Base-by-base conservation (phyloP, 2,797 vertebrate genomes). In the Tamandua tetradactyla region DNA sequence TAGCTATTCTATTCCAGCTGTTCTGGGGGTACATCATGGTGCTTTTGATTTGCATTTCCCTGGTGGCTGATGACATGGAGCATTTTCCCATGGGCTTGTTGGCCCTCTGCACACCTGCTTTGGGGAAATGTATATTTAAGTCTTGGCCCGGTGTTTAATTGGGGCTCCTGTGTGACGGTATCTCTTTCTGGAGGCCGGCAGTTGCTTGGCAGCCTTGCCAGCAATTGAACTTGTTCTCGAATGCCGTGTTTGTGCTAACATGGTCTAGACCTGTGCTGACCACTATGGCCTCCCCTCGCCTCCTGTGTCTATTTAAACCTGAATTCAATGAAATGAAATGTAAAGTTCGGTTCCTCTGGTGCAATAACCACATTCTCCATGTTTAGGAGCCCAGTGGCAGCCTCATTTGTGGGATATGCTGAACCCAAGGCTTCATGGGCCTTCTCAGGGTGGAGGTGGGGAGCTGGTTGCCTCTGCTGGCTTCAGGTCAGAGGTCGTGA, bases 281-380 rank as follows among this genome's bases (percentile, higher is more conserved):
- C 4, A 7, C 5, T 47, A 11, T 18, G 57, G 68, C 11, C n/a
- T 64, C 75, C 0, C 0, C 42, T 61, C 1, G 22, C 35, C 44
- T 3, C 37, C 3, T 3, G 15, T 0, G 37, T 8, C 59, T 78
- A 9, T 57, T n/a, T 75, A n/a, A 40, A 27, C 10, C 1, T 3
- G 20, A 32, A 10, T 37, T 55, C 55, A 20, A 20, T 37, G 49
- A 18, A 32, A 14, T 52, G 13, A 75, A 59, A 47, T 85, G 44
- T 78, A 49, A 88, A 78, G n/a, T 27, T 32, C 22, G 25, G 14
- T 30, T 80, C 35, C 55, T 62, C 15, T 23, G 64, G 35, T 35
- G 10, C 40, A 27, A 40, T 42, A 44, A 68, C 75, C n/a, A 20
- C 66, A 13, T 22, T 42, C 42, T 23, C 42, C 52, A 4, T 30